A percentile compares a stretch with the other conserved stretches of the same genome.
These are phyloP conservation scores for Embidobia sp. DNA, from an alignment of 2,888 invertebrate genomes.

Conservation along the genomic window DNA sequence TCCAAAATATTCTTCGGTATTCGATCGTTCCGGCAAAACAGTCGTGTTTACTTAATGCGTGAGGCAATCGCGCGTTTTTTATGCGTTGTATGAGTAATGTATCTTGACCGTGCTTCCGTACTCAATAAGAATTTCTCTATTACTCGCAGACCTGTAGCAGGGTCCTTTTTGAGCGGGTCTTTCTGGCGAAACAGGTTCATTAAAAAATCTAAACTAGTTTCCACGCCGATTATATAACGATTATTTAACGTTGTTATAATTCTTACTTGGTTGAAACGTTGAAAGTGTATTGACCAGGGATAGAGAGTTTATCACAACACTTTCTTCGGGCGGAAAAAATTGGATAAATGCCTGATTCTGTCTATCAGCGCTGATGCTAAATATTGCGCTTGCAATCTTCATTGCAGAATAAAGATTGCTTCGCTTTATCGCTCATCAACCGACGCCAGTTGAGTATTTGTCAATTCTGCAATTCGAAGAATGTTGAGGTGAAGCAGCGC, in stretches of 20 bases:
- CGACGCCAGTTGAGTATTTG: too few species aligned
- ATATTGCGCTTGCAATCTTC: too few species aligned
- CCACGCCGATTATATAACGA: slow-evolving; percentile 71
- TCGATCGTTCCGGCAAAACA: too few species aligned
- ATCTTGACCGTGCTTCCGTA: slow-evolving; percentile 56
- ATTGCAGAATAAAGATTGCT: too few species aligned
- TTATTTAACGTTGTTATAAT: slow-evolving; percentile 72
- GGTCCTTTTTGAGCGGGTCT: slow-evolving; percentile 68
- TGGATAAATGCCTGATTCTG: too few species aligned
- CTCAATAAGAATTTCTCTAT: slow-evolving; percentile 63
- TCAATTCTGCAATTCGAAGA: too few species aligned
- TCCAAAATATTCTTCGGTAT: too few species aligned
- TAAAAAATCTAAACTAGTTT: slow-evolving; percentile 67
- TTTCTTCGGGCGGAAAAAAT: slow-evolving; percentile 53
- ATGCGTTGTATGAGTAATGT: slow-evolving; percentile 31
- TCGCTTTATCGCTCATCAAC: too few species aligned
- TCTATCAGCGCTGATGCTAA: too few species aligned
- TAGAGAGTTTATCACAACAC: slow-evolving; percentile 66
- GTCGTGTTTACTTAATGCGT: too few species aligned
- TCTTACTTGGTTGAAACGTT: slow-evolving; percentile 73
- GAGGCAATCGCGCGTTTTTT: slow-evolving; percentile 12
- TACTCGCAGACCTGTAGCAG: slow-evolving; percentile 62
- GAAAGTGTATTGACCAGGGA: too few species aligned
- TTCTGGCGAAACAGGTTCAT: slow-evolving; percentile 68
- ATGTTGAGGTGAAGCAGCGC: too few species aligned